Conservation (phyloP, 2,113 vertebrate species). For the Rhombomys opimus region DNA sequence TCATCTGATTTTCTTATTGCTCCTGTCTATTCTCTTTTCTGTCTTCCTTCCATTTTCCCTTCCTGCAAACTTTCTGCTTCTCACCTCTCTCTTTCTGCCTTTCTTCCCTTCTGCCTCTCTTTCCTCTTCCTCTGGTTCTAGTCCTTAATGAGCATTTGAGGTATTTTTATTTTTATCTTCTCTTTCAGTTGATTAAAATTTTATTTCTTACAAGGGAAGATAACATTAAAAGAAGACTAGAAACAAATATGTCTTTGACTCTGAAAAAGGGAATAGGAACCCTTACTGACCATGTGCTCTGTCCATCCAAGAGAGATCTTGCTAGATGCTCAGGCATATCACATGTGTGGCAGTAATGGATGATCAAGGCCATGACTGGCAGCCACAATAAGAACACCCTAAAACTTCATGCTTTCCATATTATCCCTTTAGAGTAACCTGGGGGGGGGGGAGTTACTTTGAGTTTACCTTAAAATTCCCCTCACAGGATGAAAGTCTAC, state of each 20-base stretch:
- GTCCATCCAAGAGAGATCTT: not conserved
- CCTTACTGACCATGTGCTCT: not conserved
- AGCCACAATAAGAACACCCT: not conserved
- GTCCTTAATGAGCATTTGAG: not conserved
- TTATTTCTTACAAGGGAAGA: not conserved
- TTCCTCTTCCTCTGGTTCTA: rapidly evolving
- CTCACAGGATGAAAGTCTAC: not conserved
- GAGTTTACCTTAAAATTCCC: not conserved
- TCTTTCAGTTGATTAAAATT: not conserved
- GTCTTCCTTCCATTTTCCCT: not conserved
- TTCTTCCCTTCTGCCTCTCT: not conserved
- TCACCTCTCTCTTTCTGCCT: not conserved
- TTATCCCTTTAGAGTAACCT: not conserved
- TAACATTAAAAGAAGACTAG: not conserved
- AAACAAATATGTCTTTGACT: not conserved
- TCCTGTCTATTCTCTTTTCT: not conserved
- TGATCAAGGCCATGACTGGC: not conserved
- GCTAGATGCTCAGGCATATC: not conserved
- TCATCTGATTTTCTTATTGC: not conserved
- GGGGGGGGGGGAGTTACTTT: not conserved
- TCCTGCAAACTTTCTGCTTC: too few relatives aligned
- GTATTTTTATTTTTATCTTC: not conserved
- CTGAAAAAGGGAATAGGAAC: not conserved
- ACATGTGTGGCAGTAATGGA: not conserved
- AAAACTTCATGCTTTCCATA: not conserved